Evolutionary conservation across 2,797 vertebrate species (phyloP).

Genomic region (Sternotherus odoratus): DNA sequence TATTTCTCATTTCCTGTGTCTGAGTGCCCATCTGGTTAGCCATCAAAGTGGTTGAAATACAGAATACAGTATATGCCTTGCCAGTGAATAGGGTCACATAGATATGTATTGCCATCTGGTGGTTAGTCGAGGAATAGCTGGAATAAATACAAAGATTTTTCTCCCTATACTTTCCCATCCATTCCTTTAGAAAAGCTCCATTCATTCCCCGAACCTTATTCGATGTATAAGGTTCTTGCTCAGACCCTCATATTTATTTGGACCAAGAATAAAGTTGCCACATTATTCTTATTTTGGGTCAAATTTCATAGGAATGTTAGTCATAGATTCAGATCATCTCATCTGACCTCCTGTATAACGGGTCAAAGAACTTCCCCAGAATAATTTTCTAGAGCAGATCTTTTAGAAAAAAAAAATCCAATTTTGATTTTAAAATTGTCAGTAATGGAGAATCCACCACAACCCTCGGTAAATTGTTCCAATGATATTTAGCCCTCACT

Average conservation of each 20-base stretch:
- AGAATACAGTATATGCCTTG: neutral
- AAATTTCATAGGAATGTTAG: neutral
- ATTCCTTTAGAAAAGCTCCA: rapidly evolving
- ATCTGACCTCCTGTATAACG: neutral
- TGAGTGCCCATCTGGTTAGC: conserved; percentile 31
- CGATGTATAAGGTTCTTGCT: neutral
- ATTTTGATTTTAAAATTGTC: neutral
- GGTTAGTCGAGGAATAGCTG: neutral
- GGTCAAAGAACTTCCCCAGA: neutral
- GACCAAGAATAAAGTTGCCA: neutral
- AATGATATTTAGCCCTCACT: neutral
- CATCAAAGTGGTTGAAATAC: neutral
- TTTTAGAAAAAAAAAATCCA: neutral
- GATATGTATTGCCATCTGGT: conserved; percentile 69
- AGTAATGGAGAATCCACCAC: neutral
- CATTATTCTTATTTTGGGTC: neutral
- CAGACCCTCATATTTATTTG: neutral
- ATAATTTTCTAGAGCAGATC: neutral
- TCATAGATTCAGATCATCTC: neutral
- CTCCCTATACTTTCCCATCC: rapidly evolving
- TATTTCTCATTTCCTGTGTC: neutral
- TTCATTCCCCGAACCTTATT: neutral
- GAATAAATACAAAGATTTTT: neutral
- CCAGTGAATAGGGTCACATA: neutral
- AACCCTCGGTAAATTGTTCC: neutral